These are phyloP conservation scores for Heterocephalus glaber DNA, from an alignment of 2,113 vertebrate genomes.

Conservation along the genomic window DNA sequence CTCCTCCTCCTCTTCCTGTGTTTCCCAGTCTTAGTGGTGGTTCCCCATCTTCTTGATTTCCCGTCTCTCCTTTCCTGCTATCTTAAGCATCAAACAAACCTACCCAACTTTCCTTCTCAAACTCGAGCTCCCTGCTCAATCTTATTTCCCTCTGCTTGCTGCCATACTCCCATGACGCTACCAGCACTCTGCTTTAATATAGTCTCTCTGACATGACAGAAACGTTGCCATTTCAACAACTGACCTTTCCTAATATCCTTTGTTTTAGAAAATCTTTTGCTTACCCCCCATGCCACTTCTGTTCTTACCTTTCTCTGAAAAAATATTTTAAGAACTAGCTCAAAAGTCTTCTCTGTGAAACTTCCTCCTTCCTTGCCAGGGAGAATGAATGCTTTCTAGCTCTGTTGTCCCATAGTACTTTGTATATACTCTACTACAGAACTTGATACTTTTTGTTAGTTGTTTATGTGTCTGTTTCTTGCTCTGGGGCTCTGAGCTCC, in stretches of 20 bases:
- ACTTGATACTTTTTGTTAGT: neutral
- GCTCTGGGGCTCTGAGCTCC: neutral
- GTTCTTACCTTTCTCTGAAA: neutral
- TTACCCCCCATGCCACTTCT: neutral
- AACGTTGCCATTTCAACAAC: neutral
- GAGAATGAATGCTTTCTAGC: neutral
- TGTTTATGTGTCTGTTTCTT: neutral
- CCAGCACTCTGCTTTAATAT: rapidly evolving
- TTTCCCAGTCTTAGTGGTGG: neutral
- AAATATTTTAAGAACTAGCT: neutral
- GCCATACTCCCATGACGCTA: too few species aligned
- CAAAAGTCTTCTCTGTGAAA: neutral
- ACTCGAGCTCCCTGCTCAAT: neutral
- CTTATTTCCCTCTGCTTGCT: neutral
- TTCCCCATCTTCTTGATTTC: neutral
- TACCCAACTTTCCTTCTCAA: neutral
- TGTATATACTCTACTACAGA: neutral
- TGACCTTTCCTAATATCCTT: neutral
- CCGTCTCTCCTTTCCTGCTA: neutral
- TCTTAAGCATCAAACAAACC: neutral
- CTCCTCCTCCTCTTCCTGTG: neutral
- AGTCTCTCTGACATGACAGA: neutral
- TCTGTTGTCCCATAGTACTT: neutral
- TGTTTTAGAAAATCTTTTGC: neutral
- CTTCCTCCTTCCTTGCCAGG: neutral